A percentile compares a stretch with the other conserved stretches of the same genome.
Evolutionary conservation across 2,113 vertebrate species (phyloP).

Genomic region (Bombycilla garrulus): DNA sequence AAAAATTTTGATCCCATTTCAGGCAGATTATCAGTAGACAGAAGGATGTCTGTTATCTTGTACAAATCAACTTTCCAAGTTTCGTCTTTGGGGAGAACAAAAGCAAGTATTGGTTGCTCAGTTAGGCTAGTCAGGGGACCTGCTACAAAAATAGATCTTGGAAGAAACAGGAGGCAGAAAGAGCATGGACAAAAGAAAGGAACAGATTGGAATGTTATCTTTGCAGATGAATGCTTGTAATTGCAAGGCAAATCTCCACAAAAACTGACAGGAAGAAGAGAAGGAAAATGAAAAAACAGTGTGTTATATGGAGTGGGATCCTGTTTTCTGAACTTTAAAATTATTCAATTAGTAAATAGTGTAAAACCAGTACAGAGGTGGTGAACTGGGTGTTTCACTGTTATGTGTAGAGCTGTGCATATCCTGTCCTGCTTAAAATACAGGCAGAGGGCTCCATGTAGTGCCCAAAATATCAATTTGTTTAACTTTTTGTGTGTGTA

Average conservation of each 20-base stretch:
- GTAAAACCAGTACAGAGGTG: background rate
- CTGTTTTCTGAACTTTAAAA: conserved; percentile 1
- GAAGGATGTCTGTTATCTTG: background rate
- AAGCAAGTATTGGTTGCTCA: conserved; percentile 23
- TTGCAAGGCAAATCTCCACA: background rate
- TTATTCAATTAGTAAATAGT: background rate
- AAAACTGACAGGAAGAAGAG: background rate
- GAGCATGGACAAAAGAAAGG: background rate
- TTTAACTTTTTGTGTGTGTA: background rate
- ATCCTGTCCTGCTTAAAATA: background rate
- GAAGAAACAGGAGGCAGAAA: background rate
- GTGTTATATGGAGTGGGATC: background rate
- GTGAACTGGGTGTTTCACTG: background rate
- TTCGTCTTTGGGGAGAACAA: background rate
- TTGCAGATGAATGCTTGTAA: background rate
- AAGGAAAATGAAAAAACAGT: background rate
- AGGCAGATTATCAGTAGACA: background rate
- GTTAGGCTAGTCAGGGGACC: background rate
- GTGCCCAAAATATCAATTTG: background rate
- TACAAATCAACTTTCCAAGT: conserved; percentile 8
- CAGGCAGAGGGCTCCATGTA: background rate
- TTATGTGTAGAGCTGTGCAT: background rate
- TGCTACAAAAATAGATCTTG: background rate
- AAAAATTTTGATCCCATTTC: background rate
- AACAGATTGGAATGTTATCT: background rate